Conservation (phyloP, 2,113 vertebrate species). For the Anolis carolinensis region DNA sequence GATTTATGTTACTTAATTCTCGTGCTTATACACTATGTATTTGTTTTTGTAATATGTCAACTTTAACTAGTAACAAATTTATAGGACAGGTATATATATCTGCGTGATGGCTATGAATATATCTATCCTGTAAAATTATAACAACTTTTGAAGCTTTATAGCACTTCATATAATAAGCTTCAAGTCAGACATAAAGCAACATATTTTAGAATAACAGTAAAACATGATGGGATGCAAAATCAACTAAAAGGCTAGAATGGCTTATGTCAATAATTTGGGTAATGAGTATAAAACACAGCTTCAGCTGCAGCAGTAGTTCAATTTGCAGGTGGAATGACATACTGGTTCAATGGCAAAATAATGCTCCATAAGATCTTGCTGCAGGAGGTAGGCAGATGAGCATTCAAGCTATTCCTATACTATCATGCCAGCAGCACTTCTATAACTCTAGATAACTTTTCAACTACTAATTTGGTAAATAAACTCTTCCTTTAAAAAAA, state of each 20-base stretch:
- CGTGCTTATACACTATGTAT: constrained; percentile 17
- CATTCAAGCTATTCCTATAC: too few species aligned
- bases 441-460: too few species aligned
- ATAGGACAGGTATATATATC: constrained; percentile 2
- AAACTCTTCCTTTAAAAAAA: too few species aligned
- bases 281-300: constrained; percentile 44
- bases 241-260: constrained; percentile 30
- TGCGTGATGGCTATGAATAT: constrained; percentile 4
- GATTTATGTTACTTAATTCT: constrained; percentile 38
- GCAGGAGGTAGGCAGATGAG: too few species aligned
- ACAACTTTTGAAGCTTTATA: constrained; percentile 28
- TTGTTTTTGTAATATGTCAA: constrained; percentile 10
- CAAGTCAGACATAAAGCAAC: constrained; percentile 28
- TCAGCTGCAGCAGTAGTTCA: constrained; percentile 46
- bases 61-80: constrained; percentile 16
- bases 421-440: too few species aligned
- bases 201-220: constrained; percentile 40
- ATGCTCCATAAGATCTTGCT: constrained; percentile 25
- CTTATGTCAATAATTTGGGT: constrained; percentile 56
- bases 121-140: constrained; percentile 12
- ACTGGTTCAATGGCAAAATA: not conserved
- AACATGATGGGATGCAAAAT: constrained; percentile 45
- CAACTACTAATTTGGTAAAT: too few species aligned
- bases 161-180: constrained; percentile 44
- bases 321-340: not conserved